These are phyloP conservation scores for Halesus radiatus DNA, from an alignment of 1,140 invertebrate species.

Conservation along the genomic window DNA sequence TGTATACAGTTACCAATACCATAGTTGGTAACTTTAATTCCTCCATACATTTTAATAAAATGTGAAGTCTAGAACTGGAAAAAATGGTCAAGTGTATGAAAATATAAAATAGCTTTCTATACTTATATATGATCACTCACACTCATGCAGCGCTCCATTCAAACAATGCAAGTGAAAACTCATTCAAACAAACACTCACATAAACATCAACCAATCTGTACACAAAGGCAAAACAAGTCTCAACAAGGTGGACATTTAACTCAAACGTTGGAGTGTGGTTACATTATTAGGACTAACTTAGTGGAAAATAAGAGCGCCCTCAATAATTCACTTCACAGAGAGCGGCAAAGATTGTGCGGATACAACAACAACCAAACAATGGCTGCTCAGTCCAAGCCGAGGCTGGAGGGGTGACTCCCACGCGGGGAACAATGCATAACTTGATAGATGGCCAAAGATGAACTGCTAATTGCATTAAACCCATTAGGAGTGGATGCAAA, in stretches of 20 bases:
- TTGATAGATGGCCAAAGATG: no score
- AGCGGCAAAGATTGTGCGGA: no score
- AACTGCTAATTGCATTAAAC: no score
- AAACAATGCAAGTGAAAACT: slow-evolving; percentile 14
- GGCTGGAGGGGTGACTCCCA: no score
- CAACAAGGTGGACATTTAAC: not conserved
- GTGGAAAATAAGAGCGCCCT: no score
- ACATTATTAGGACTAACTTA: no score
- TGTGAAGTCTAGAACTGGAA: slow-evolving; percentile 35
- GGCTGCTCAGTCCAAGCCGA: no score
- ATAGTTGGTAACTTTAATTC: slow-evolving; percentile 20
- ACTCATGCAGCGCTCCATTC: slow-evolving; percentile 19
- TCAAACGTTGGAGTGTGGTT: no score
- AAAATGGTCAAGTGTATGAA: slow-evolving; percentile 38
- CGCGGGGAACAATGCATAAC: no score
- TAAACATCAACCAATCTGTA: slow-evolving; percentile 11
- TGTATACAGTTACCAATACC: slow-evolving; percentile 19
- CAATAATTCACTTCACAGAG: no score
- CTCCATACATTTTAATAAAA: slow-evolving; percentile 22
- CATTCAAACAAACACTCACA: not conserved
- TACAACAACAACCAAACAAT: no score
- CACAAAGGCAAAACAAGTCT: slow-evolving; percentile 18
- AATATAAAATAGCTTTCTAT: slow-evolving; percentile 40
- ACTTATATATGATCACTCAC: slow-evolving; percentile 23
- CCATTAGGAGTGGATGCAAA: no score